phyloP scores from a whole-genome alignment of 2,888 invertebrate species.

The Pachliopta kotzebuea region DNA sequence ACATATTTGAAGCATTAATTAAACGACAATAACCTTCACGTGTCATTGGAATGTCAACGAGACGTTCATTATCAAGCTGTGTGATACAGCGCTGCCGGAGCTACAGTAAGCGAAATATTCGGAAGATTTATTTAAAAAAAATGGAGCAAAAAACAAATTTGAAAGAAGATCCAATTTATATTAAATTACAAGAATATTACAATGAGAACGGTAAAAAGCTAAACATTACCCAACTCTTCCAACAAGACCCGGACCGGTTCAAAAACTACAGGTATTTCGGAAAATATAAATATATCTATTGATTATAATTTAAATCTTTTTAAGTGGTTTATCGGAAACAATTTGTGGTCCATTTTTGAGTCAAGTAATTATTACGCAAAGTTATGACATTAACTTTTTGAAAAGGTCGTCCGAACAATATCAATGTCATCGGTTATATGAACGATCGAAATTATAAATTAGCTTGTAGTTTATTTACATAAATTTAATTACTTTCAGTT shows the following conservation, averaged over 20 bases:
- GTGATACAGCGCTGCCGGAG: conserved; percentile 44
- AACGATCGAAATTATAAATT: conserved; percentile 19
- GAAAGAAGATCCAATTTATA: conserved; percentile 84
- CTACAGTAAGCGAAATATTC: conserved; percentile 37
- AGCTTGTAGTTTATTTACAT: not conserved
- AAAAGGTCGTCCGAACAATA: conserved; percentile 52
- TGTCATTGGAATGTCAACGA: conserved; percentile 75
- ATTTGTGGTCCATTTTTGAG: not conserved
- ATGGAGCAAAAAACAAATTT: conserved; percentile 73
- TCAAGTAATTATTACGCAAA: not conserved
- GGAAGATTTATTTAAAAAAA: conserved; percentile 44
- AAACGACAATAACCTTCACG: conserved; percentile 71
- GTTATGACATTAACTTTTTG: conserved; percentile 36
- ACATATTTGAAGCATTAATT: conserved; percentile 37
- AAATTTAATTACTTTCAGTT: too few relatives aligned
- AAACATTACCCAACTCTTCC: conserved; percentile 91
- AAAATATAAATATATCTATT: conserved; percentile 28
- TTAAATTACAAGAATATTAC: conserved; percentile 88
- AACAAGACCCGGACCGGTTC: conserved; percentile 90
- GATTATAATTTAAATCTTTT: not conserved
- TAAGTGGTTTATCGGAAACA: not conserved
- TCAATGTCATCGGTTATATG: conserved; percentile 35
- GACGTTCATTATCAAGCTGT: conserved; percentile 65
- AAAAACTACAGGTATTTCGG: conserved; percentile 90
- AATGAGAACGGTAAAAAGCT: conserved; percentile 86